A percentile compares a stretch with the other conserved stretches of the same genome.
These are phyloP conservation scores for Sus scrofa DNA, from an alignment of 2,113 vertebrate genomes.

Conservation along the genomic window T2T-Sscrofa CM000817.6:106882001-106882500, in stretches of 20 bases:
- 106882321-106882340: neutral
- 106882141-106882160: constrained; percentile 4
- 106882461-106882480: neutral
- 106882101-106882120: neutral
- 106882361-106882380: neutral
- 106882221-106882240: neutral
- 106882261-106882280: constrained; percentile 14
- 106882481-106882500: neutral
- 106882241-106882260: neutral
- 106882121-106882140: neutral
- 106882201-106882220: neutral
- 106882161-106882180: neutral
- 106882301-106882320: neutral
- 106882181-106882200: neutral
- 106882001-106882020: neutral
- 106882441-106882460: no score
- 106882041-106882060: neutral
- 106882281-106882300: neutral
- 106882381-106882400: neutral
- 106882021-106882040: neutral
- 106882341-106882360: neutral
- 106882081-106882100: neutral
- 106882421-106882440: neutral
- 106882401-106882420: neutral
- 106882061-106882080: neutral